These are phyloP conservation scores for Mormyrus proboscirostris DNA, from an alignment of 2,797 vertebrate species.

Conservation along the genomic window DNA sequence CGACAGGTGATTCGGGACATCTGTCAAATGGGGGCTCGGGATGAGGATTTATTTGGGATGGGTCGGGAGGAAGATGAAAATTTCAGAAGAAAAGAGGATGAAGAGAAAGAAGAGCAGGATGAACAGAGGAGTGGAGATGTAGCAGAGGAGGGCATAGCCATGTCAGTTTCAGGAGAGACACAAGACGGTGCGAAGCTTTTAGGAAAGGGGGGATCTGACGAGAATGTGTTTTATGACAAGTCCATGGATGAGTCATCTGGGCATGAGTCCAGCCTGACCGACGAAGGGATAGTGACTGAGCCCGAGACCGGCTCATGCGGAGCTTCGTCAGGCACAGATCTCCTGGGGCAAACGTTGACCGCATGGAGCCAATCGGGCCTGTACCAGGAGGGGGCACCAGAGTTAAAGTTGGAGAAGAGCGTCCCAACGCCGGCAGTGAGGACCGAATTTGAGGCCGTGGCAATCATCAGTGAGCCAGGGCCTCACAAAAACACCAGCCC, in stretches of 20 bases:
- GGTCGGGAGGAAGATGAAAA: constrained; percentile 51
- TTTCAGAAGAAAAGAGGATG: constrained; percentile 40
- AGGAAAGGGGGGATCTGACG: constrained; percentile 57
- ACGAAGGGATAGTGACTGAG: constrained; percentile 94
- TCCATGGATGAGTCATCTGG: constrained; percentile 83
- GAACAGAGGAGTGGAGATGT: constrained; percentile 33
- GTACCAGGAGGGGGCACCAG: constrained; percentile 43
- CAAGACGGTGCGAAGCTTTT: constrained; percentile 35
- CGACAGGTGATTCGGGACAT: constrained; percentile 92
- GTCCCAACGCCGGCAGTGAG: constrained; percentile 29
- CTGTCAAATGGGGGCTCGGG: constrained; percentile 77
- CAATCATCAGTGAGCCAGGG: constrained; percentile 41
- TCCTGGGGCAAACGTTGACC: constrained; percentile 59
- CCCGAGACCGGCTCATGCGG: constrained; percentile 61
- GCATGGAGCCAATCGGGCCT: constrained; percentile 68
- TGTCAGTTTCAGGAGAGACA: background rate
- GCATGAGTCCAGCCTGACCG: constrained; percentile 84
- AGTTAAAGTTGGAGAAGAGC: constrained; percentile 29
- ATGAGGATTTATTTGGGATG: constrained; percentile 51
- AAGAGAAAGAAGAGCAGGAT: constrained; percentile 18
- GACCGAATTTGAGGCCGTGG: constrained; percentile 54
- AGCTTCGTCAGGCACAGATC: constrained; percentile 57
- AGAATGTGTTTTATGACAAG: constrained; percentile 60
- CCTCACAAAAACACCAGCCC: constrained; percentile 45
- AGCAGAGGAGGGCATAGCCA: constrained; percentile 9